Base-by-base conservation (phyloP, 2,797 vertebrate species). In the Taenioides sp. region DNA sequence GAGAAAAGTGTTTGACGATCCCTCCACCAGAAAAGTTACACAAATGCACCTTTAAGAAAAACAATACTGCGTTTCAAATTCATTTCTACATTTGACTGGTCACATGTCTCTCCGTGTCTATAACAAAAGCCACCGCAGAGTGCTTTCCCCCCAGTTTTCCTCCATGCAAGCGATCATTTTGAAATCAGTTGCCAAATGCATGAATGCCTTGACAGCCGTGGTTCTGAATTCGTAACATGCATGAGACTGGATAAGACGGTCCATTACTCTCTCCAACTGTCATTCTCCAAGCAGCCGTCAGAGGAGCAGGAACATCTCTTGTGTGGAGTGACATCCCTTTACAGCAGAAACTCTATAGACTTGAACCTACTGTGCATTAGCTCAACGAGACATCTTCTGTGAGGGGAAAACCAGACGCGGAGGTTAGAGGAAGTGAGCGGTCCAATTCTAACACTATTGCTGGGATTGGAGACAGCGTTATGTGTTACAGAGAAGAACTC, bases 131-230 rank as follows among this genome's bases (percentile, higher is more conserved):
- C 80, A 90, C 89, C 91, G 88, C 89, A 89, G 92, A 93, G 91
- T 93, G 91, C 90, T 91, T 91, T 84, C 83, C 72, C 72, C 54
- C 84, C 84, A 61, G 78, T 84, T 62, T 93, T 92, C 93, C 93
- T 94, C 93, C 94, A 95, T 94, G 92, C 87, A 58, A 91, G 85
- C 83, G 77, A 91, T 91, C 85, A 89, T 92, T 66, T 54, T 31
- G 25, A 80, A 76, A 91, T 89, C 67, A 92, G 94, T 95, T 96
- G 94, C 94, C 95, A 96, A 95, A 95, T 96, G 96, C 95, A 96
- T 96, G 95, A 95, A 90, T 89, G 94, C 92, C 94, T 94, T 95
- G 92, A 88, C 93, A 92, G 91, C 84, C 67, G 67, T 72, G 52
- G 82, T 81, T 86, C 77, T 74, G 83, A 86, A 82, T 89, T 66